Conservation (phyloP, 1,140 invertebrate genomes). For the Campoletis sonorensis region DNA sequence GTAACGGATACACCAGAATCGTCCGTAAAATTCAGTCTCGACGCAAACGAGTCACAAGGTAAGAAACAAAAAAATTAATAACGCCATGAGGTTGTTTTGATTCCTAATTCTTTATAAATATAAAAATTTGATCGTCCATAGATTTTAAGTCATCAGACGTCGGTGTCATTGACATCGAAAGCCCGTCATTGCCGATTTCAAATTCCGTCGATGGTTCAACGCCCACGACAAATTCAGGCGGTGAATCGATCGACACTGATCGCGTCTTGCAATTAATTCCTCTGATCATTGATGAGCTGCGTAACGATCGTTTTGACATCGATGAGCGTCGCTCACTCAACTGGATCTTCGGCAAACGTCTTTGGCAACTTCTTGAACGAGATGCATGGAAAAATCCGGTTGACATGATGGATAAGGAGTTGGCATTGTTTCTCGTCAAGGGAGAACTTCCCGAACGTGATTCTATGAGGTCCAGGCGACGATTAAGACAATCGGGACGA, state of each 20-base stretch:
- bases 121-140: background rate
- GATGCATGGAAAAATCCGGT: background rate
- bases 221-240: background rate
- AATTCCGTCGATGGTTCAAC: background rate
- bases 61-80: background rate
- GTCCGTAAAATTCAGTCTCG: constrained; percentile 3
- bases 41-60: background rate
- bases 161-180: background rate
- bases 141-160: constrained; percentile 8
- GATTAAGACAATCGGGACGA: constrained; percentile 54
- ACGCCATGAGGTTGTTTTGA: no score
- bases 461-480: background rate
- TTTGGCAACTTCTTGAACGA: constrained; percentile 36
- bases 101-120: no score
- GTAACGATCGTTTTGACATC: background rate
- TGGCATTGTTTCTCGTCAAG: constrained; percentile 37
- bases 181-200: background rate
- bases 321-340: constrained; percentile 2
- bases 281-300: constrained; percentile 38
- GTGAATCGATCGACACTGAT: constrained; percentile 23
- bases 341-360: constrained; percentile 28
- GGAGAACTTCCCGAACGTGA: constrained; percentile 11
- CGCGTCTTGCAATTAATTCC: constrained; percentile 42
- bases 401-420: constrained; percentile 34
- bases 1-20: background rate